phyloP scores from a whole-genome alignment of 2,113 vertebrate species.

The Petrocephalus microphthalmus region DNA sequence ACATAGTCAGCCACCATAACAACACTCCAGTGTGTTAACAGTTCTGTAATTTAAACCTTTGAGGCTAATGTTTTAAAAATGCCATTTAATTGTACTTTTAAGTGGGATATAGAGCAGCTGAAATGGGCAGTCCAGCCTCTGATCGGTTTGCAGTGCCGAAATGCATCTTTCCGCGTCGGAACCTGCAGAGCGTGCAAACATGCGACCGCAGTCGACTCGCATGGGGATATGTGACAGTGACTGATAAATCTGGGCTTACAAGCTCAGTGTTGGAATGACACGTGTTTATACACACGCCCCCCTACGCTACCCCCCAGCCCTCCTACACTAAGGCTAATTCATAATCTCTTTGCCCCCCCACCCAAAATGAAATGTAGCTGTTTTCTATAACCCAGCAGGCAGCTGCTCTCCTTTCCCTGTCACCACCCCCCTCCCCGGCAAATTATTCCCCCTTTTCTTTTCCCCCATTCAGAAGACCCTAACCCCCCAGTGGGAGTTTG shows the following conservation, averaged over 20 bases:
- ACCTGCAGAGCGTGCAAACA: not conserved
- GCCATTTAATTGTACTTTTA: not conserved
- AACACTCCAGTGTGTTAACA: not conserved
- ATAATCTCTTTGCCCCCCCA: not conserved
- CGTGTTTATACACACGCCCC: not conserved
- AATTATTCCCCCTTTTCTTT: not conserved
- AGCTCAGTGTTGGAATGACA: not conserved
- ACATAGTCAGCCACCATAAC: not conserved
- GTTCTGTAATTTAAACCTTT: not conserved
- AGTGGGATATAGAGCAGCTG: not conserved
- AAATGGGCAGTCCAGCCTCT: not conserved
- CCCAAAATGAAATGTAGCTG: not conserved
- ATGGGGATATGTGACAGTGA: not conserved
- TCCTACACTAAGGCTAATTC: not conserved
- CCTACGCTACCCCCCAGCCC: not conserved
- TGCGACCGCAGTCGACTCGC: not conserved
- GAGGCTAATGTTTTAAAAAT: not conserved
- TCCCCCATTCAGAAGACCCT: not conserved
- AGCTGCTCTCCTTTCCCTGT: not conserved
- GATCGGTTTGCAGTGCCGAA: not conserved
- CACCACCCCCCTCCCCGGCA: too few species aligned
- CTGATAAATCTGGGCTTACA: not conserved
- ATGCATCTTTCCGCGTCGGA: not conserved
- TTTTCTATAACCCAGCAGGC: not conserved
- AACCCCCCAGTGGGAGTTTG: not conserved